Conservation (phyloP, 2,797 vertebrate species). For the Pangasius djambal region DNA sequence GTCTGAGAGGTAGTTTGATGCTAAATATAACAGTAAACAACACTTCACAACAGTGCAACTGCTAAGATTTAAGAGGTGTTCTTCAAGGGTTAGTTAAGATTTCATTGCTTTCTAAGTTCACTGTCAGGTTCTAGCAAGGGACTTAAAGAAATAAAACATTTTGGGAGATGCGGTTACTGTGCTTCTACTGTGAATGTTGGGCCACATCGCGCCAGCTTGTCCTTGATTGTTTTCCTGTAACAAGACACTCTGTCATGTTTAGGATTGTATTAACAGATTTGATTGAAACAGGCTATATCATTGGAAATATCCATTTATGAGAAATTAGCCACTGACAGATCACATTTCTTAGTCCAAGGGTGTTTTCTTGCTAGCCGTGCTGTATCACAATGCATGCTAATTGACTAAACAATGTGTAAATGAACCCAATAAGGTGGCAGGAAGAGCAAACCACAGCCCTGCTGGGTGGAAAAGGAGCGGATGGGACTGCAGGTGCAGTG, state of each 20-base stretch:
- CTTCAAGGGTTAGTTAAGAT: not conserved
- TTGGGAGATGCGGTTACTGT: not conserved
- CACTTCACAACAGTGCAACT: not conserved
- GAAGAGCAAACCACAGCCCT: not conserved
- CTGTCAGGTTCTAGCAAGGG: not conserved
- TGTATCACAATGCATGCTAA: not conserved
- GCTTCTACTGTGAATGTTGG: not conserved
- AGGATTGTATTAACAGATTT: not conserved
- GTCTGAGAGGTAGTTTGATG: not conserved
- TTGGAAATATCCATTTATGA: not conserved
- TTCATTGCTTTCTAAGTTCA: not conserved
- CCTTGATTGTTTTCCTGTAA: not conserved
- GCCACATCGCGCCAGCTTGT: not conserved
- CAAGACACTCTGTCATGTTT: not conserved
- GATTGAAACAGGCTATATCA: not conserved
- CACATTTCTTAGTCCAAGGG: not conserved
- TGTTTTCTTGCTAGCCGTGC: no score
- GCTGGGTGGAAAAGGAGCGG: slow-evolving; percentile 51
- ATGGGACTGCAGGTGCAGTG: slow-evolving; percentile 56
- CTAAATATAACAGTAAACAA: slow-evolving; percentile 9
- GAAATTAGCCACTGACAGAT: not conserved
- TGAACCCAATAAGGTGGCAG: not conserved
- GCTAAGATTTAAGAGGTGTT: not conserved
- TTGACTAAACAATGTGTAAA: not conserved
- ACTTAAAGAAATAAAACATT: not conserved